These are phyloP conservation scores for Apteryx owenii DNA, from an alignment of 2,113 vertebrate genomes.

Conservation along the genomic window DNA sequence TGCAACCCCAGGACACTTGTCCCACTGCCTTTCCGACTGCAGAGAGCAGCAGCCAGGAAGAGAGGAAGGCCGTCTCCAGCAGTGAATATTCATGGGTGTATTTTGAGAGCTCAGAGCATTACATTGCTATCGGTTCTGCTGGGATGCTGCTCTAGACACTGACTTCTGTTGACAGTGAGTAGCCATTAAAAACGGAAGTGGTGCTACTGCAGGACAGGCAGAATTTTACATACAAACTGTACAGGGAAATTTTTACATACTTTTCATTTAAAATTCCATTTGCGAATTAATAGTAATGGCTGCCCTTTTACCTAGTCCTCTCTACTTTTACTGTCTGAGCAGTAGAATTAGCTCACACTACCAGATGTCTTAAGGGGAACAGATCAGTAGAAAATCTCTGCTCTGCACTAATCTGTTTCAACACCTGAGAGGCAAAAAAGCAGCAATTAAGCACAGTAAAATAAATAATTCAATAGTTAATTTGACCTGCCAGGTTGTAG, in stretches of 20 bases:
- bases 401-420: slow-evolving; percentile 21
- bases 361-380: background rate
- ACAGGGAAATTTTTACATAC: background rate
- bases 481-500: slow-evolving; percentile 51
- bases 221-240: background rate
- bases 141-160: background rate
- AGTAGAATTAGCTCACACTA: background rate
- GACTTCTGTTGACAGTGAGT: background rate
- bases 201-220: background rate
- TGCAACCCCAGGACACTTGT: background rate
- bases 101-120: background rate
- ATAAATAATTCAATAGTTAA: slow-evolving; percentile 72
- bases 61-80: background rate
- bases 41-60: background rate
- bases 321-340: background rate
- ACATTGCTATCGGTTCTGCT: background rate
- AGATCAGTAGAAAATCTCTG: slow-evolving; percentile 35
- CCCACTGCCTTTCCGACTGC: background rate
- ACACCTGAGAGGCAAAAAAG: slow-evolving; percentile 47
- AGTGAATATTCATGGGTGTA: background rate
- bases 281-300: background rate
- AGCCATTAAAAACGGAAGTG: background rate
- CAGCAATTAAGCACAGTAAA: slow-evolving; percentile 65
- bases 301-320: background rate
- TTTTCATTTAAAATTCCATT: slow-evolving; percentile 8